Evolutionary conservation across 1,140 invertebrate species (phyloP).

Genomic region (Drosophila ogumai): DNA sequence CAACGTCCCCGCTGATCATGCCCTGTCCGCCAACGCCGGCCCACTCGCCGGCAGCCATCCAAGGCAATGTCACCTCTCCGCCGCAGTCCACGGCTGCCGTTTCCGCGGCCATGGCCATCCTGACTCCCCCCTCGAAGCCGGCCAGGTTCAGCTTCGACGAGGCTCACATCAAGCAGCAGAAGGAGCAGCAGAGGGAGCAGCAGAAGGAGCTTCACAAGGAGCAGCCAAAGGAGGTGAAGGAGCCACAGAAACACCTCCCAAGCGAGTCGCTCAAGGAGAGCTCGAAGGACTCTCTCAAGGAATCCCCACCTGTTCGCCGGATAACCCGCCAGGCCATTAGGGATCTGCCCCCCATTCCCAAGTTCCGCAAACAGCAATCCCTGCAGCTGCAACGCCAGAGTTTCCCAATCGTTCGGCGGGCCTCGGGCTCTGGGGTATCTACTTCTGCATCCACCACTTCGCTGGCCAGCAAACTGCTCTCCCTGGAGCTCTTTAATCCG

Average conservation of each 20-base stretch:
- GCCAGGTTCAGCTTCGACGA: slow-evolving; percentile 77
- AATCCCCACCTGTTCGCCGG: slow-evolving; percentile 36
- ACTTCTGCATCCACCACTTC: slow-evolving; percentile 56
- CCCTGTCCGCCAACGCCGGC: slow-evolving; percentile 85
- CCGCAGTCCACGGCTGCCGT: slow-evolving; percentile 71
- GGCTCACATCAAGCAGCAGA: slow-evolving; percentile 77
- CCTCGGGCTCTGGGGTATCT: slow-evolving; percentile 80
- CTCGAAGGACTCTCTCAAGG: slow-evolving; percentile 27
- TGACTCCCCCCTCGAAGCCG: slow-evolving; percentile 65
- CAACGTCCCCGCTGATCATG: slow-evolving; percentile 89
- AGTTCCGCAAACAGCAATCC: slow-evolving; percentile 87
- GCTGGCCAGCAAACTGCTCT: slow-evolving; percentile 88
- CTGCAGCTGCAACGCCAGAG: slow-evolving; percentile 83
- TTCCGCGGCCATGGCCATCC: slow-evolving; percentile 75
- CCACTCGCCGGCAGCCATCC: slow-evolving; percentile 80
- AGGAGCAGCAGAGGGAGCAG: slow-evolving; percentile 41
- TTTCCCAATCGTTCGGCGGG: slow-evolving; percentile 88
- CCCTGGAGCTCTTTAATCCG: slow-evolving; percentile 94
- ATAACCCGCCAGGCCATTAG: slow-evolving; percentile 87
- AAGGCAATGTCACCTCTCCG: slow-evolving; percentile 67
- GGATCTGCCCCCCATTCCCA: slow-evolving; percentile 87
- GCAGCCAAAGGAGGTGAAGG: slow-evolving; percentile 12
- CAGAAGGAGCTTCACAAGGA: slow-evolving; percentile 38
- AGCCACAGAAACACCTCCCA: slow-evolving; percentile 18
- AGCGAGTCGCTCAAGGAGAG: slow-evolving; percentile 19